Evolutionary conservation across 2,113 vertebrate species (phyloP).

Genomic region (Raja brachyura): DNA sequence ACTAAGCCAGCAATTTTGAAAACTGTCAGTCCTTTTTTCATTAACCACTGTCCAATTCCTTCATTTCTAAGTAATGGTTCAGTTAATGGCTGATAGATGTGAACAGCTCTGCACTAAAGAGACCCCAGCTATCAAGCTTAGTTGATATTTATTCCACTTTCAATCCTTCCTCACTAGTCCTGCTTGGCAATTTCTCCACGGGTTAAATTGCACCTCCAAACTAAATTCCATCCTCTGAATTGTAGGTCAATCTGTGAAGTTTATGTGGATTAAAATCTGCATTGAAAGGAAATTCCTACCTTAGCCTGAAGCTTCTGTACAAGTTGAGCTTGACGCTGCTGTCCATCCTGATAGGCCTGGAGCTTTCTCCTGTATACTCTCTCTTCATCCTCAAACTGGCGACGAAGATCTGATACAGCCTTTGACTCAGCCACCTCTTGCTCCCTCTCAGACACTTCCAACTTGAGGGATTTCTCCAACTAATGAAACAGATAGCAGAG

Average conservation of each 20-base stretch:
- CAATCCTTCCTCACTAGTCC: neutral
- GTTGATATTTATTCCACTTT: neutral
- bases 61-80: neutral
- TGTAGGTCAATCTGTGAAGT: neutral
- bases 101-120: neutral
- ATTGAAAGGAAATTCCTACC: constrained; percentile 47
- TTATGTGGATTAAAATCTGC: neutral
- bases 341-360: constrained; percentile 65
- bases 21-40: neutral
- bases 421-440: constrained; percentile 47
- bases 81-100: neutral
- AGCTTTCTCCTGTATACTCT: constrained; percentile 55
- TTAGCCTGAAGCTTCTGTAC: constrained; percentile 71
- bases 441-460: constrained; percentile 53
- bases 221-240: neutral
- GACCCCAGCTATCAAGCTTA: neutral
- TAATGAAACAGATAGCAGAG: constrained; percentile 40
- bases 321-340: constrained; percentile 65
- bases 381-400: constrained; percentile 52
- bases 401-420: constrained; percentile 45
- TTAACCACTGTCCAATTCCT: neutral
- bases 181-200: neutral
- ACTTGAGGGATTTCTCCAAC: constrained; percentile 56
- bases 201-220: neutral
- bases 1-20: neutral